Evolutionary conservation across 2,113 vertebrate genomes (phyloP).

Genomic region (Pipra filicauda): DNA sequence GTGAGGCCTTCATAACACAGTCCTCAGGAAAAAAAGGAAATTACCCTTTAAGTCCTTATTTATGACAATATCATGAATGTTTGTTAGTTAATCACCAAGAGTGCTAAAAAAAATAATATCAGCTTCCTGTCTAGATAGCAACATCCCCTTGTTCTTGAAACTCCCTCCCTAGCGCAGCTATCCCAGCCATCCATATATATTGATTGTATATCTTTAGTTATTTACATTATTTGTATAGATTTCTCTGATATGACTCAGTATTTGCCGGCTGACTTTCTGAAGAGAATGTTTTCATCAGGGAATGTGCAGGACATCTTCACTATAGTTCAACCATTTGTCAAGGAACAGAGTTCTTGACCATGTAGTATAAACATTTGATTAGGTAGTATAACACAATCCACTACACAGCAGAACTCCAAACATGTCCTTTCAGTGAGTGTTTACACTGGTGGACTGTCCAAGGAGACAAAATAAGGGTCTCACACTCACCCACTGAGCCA

Average conservation of each 20-base stretch:
- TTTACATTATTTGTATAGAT: not conserved
- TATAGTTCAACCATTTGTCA: not conserved
- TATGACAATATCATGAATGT: not conserved
- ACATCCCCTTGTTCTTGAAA: not conserved
- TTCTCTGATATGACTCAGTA: not conserved
- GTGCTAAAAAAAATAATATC: not conserved
- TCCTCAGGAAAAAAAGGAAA: not conserved
- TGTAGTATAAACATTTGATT: not conserved
- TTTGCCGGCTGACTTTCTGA: not conserved
- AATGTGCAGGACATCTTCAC: not conserved
- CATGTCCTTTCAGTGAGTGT: not conserved
- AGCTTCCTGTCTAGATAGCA: not conserved
- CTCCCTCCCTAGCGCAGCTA: not conserved
- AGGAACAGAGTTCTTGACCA: not conserved
- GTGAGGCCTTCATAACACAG: not conserved
- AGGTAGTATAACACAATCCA: not conserved
- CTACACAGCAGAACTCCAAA: not conserved
- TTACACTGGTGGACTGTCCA: not conserved
- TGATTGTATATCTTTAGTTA: not conserved
- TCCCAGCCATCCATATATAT: not conserved
- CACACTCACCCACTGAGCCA: rapidly evolving
- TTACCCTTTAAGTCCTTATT: not conserved
- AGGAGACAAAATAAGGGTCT: not conserved
- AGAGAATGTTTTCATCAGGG: not conserved
- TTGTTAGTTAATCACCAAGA: not conserved